Conservation (phyloP, 2,888 invertebrate genomes). For the Lagria hirta region DNA sequence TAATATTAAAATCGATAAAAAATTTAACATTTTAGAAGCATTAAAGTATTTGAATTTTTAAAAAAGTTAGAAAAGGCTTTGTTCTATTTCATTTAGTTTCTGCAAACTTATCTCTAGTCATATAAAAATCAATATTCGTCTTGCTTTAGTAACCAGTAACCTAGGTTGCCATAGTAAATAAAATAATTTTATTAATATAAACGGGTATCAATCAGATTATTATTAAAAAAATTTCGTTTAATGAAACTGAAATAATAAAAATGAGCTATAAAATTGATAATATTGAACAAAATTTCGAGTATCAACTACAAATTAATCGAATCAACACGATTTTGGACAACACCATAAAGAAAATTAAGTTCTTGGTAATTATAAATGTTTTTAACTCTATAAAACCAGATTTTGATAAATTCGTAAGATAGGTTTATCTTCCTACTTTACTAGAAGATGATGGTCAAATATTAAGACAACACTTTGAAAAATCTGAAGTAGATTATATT, state of each 20-base stretch:
- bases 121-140: no score
- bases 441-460: conserved; percentile 32
- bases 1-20: no score
- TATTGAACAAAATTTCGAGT: conserved; percentile 4
- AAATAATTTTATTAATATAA: background rate
- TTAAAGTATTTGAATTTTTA: no score
- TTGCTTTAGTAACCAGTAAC: background rate
- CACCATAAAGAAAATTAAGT: conserved; percentile 8
- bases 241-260: background rate
- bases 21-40: no score
- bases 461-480: conserved; percentile 30
- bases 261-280: background rate
- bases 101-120: no score
- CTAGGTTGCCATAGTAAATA: background rate
- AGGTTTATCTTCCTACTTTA: conserved; percentile 34
- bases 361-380: conserved; percentile 9
- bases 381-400: no score
- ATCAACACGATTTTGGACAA: conserved; percentile 13
- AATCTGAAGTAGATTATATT: conserved; percentile 29
- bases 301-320: conserved; percentile 6
- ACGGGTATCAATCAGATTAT: background rate
- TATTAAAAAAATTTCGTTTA: background rate
- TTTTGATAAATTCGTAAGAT: no score
- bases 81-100: no score
- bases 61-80: no score